Percentiles rank a stretch among this genome's conserved stretches.
phyloP scores from a whole-genome alignment of 2,113 vertebrate species.

The Procavia capensis region DNA sequence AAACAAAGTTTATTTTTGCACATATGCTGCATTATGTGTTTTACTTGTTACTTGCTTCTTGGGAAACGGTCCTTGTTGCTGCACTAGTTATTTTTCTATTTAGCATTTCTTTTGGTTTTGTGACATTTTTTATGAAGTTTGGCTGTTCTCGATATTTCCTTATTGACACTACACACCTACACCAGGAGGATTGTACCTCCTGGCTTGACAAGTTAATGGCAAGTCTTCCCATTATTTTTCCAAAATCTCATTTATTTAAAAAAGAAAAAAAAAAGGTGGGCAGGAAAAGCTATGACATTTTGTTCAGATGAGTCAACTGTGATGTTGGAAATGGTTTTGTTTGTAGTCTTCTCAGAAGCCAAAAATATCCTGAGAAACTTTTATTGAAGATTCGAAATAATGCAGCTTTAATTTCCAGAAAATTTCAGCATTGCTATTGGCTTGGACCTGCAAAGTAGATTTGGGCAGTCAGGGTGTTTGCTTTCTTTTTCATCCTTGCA shows the following conservation, averaged over 20 bases:
- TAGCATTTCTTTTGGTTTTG: neutral
- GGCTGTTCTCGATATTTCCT: neutral
- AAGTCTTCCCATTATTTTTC: neutral
- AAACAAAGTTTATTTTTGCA: neutral
- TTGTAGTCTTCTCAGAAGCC: neutral
- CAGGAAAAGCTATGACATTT: neutral
- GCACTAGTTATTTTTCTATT: neutral
- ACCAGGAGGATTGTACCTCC: neutral
- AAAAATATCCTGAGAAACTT: neutral
- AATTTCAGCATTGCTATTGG: neutral
- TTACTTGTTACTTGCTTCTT: neutral
- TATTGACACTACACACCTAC: neutral
- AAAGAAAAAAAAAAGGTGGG: neutral
- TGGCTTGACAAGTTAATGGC: neutral
- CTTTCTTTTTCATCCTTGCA: conserved; percentile 20
- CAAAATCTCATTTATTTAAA: neutral
- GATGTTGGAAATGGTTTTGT: neutral
- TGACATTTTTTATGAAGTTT: neutral
- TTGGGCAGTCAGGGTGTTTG: neutral
- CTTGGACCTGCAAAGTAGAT: neutral
- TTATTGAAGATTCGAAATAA: conserved; percentile 35
- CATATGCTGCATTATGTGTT: neutral
- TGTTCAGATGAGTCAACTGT: neutral
- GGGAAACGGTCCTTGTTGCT: neutral
- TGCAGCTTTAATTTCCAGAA: conserved; percentile 20